Conservation (phyloP, 2,888 invertebrate genomes). For the Ptycholaimellus sp. region DNA sequence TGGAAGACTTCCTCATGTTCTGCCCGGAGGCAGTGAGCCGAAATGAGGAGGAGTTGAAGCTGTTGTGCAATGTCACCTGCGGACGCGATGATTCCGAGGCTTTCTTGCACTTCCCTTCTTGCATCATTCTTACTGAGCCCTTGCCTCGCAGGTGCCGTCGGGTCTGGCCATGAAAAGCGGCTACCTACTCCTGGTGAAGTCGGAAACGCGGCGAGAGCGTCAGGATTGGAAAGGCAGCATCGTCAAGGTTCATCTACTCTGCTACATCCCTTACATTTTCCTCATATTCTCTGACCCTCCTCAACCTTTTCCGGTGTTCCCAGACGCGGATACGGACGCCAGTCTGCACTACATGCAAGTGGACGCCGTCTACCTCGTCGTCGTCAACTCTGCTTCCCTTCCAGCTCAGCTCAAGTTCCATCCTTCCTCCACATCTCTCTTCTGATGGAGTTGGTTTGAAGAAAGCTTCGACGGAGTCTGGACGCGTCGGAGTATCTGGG, state of each 20-base stretch:
- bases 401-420: too few species aligned
- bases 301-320: too few species aligned
- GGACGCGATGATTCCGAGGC: slow-evolving; percentile 25
- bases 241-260: too few species aligned
- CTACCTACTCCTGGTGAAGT: slow-evolving; percentile 26
- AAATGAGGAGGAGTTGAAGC: slow-evolving; percentile 26
- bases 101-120: too few species aligned
- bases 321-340: slow-evolving; percentile 31
- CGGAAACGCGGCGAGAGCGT: slow-evolving; percentile 6
- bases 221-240: slow-evolving; percentile 23
- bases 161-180: slow-evolving; percentile 8
- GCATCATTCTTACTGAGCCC: too few species aligned
- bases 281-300: too few species aligned
- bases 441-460: too few species aligned
- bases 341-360: slow-evolving; percentile 30
- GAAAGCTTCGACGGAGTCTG: too few species aligned
- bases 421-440: too few species aligned
- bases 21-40: slow-evolving; percentile 17
- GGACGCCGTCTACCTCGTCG: slow-evolving; percentile 29
- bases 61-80: slow-evolving; percentile 30
- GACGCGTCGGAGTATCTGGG: too few species aligned
- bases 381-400: slow-evolving; percentile 30
- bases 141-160: too few species aligned
- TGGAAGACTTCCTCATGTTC: slow-evolving; percentile 3
- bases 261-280: too few species aligned